A percentile compares a stretch with the other conserved stretches of the same genome.
Conservation (phyloP, 2,113 vertebrate genomes). For the Thunnus thynnus region DNA sequence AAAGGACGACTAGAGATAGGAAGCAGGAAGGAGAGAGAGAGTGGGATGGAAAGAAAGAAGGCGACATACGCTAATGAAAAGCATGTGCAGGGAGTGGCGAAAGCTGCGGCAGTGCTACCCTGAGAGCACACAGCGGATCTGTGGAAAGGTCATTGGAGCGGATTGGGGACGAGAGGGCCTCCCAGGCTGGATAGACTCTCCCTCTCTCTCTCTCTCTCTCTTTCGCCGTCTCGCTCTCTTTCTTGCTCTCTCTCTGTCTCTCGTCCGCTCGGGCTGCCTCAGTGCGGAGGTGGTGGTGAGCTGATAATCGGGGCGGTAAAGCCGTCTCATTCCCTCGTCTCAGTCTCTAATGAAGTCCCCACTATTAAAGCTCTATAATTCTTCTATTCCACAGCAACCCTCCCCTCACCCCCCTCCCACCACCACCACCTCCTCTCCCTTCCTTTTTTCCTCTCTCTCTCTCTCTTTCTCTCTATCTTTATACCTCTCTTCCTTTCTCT, state of each 20-base stretch:
- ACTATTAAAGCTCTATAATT: constrained; percentile 80
- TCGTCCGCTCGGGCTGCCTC: constrained; percentile 31
- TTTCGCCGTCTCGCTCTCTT: constrained; percentile 4
- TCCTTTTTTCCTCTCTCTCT: constrained; percentile 4
- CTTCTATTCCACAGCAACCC: constrained; percentile 57
- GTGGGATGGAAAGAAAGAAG: constrained; percentile 13
- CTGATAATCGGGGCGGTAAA: constrained; percentile 78
- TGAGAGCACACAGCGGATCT: constrained; percentile 68
- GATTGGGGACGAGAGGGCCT: constrained; percentile 70
- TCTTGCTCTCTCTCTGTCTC: constrained; percentile 27
- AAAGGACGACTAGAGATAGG: constrained; percentile 19
- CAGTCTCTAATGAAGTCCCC: constrained; percentile 81
- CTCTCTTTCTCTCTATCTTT: not conserved
- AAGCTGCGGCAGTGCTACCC: constrained; percentile 47
- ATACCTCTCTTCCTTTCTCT: constrained; percentile 18
- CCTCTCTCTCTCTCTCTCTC: constrained; percentile 13
- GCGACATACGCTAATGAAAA: constrained; percentile 74
- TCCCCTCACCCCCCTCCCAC: not conserved
- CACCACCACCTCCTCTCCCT: not conserved
- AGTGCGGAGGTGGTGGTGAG: constrained; percentile 66
- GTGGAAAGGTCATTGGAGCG: constrained; percentile 78
- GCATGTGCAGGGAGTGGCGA: constrained; percentile 54
- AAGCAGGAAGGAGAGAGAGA: not conserved
- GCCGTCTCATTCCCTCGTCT: constrained; percentile 76
- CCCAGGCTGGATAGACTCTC: constrained; percentile 66